These are phyloP conservation scores for Drosophila leontia DNA, from an alignment of 1,140 invertebrate genomes.

Conservation along the genomic window DNA sequence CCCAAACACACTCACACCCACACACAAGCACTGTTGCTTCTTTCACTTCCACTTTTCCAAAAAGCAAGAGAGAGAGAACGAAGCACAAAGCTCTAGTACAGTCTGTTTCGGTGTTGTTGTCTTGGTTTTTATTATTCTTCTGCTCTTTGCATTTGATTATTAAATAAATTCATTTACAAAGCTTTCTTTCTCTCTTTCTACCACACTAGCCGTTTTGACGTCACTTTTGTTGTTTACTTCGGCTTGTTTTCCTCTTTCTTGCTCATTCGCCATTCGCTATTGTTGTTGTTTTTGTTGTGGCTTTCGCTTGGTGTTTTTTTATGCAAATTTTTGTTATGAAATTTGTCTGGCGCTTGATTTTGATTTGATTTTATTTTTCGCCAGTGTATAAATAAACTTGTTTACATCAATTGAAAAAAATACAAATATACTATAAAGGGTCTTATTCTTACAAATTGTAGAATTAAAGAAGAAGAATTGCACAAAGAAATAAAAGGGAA, in stretches of 20 bases:
- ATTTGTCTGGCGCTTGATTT: conserved; percentile 75
- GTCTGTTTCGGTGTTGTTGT: conserved; percentile 71
- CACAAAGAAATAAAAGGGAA: conserved; percentile 36
- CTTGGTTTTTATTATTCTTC: conserved; percentile 55
- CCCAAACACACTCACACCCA: conserved; percentile 41
- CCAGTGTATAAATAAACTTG: conserved; percentile 71
- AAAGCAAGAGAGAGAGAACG: conserved; percentile 18
- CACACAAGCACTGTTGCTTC: conserved; percentile 59
- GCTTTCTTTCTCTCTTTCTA: conserved; percentile 43
- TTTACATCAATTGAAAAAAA: conserved; percentile 50
- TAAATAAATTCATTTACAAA: conserved; percentile 77
- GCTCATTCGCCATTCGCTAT: conserved; percentile 50
- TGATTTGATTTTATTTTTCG: conserved; percentile 62
- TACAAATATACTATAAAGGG: conserved; percentile 42
- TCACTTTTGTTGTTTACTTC: conserved; percentile 83
- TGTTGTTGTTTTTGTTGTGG: conserved; percentile 37
- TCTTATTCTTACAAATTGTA: conserved; percentile 25
- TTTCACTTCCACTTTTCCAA: conserved; percentile 77
- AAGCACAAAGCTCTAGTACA: conserved; percentile 62
- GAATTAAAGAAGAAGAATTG: conserved; percentile 27
- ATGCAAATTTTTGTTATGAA: conserved; percentile 82
- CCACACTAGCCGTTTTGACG: conserved; percentile 61
- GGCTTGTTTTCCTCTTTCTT: conserved; percentile 72
- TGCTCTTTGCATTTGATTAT: conserved; percentile 70
- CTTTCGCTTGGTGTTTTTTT: conserved; percentile 43